These are phyloP conservation scores for Myotis pilosus DNA, from an alignment of 2,797 vertebrate species.

Conservation along the genomic window DNA sequence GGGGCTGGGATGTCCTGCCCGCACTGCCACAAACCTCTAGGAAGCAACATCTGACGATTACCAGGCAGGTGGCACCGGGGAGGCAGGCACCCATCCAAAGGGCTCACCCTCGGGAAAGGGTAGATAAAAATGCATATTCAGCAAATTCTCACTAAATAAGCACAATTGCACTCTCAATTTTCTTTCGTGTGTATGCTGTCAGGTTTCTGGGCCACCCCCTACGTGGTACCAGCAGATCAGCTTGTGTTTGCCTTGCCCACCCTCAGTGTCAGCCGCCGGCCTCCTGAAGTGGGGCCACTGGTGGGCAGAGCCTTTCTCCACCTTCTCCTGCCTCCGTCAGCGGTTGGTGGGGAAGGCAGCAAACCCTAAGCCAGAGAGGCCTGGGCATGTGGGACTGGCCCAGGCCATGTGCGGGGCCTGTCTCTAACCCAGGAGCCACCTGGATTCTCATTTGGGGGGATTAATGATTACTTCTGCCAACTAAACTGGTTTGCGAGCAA, in stretches of 20 bases:
- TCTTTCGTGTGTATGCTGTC: accelerated
- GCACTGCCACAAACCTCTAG: neutral
- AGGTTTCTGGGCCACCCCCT: neutral
- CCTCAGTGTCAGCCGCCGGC: neutral
- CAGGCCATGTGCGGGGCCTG: neutral
- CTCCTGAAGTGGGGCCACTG: neutral
- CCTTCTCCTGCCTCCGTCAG: neutral
- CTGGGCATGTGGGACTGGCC: accelerated
- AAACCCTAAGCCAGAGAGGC: neutral
- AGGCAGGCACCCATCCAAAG: neutral
- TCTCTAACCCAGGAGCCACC: neutral
- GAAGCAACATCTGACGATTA: neutral
- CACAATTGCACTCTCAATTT: neutral
- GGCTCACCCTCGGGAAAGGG: neutral
- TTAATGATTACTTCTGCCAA: neutral
- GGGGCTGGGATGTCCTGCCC: accelerated
- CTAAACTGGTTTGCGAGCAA: neutral
- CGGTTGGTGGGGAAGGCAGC: neutral
- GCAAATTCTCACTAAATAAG: neutral
- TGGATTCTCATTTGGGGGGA: neutral
- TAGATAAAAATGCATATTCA: neutral
- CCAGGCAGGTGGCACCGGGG: neutral
- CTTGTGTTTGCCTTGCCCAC: neutral
- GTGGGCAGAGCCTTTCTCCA: neutral
- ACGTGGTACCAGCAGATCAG: no score